Percentiles rank a stretch among this genome's conserved stretches.
These are phyloP conservation scores for Apotomis betuletana DNA, from an alignment of 2,888 invertebrate species.

Conservation along the genomic window DNA sequence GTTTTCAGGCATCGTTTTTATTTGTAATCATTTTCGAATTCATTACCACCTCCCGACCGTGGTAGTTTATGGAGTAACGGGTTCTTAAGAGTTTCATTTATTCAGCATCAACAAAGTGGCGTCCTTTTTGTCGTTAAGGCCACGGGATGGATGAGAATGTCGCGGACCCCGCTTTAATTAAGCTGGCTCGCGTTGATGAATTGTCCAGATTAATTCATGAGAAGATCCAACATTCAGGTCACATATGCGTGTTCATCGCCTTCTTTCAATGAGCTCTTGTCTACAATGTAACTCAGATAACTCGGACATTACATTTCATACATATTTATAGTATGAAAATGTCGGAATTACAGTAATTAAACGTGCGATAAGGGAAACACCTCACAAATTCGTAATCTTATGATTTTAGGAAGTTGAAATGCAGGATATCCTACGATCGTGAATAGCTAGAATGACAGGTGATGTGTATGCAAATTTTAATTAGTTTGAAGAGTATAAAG, in stretches of 20 bases:
- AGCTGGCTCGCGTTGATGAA: conserved; percentile 66
- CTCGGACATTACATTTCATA: conserved; percentile 42
- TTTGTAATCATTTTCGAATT: conserved; percentile 9
- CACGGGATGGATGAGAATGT: conserved; percentile 45
- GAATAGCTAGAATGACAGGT: conserved; percentile 11
- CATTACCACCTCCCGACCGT: conserved; percentile 1
- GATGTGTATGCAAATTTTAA: conserved; percentile 13
- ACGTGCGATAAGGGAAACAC: conserved; percentile 31
- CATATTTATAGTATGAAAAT: conserved; percentile 25
- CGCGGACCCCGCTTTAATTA: conserved; percentile 58
- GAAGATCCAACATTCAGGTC: conserved; percentile 73
- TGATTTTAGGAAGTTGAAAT: conserved; percentile 36
- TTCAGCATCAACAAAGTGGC: conserved; percentile 26
- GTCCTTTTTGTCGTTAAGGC: conserved; percentile 36
- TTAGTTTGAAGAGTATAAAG: background rate
- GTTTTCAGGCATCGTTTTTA: too few species aligned
- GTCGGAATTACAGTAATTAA: conserved; percentile 33
- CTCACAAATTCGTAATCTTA: conserved; percentile 22
- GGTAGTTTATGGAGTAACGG: conserved; percentile 45
- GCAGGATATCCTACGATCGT: conserved; percentile 37
- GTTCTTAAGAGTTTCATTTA: conserved; percentile 45
- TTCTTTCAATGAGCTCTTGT: conserved; percentile 71
- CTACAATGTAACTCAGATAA: conserved; percentile 59
- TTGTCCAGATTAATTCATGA: conserved; percentile 71
- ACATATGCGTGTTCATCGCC: conserved; percentile 65